phyloP scores from a whole-genome alignment of 2,113 vertebrate genomes.

The Prionailurus bengalensis region DNA sequence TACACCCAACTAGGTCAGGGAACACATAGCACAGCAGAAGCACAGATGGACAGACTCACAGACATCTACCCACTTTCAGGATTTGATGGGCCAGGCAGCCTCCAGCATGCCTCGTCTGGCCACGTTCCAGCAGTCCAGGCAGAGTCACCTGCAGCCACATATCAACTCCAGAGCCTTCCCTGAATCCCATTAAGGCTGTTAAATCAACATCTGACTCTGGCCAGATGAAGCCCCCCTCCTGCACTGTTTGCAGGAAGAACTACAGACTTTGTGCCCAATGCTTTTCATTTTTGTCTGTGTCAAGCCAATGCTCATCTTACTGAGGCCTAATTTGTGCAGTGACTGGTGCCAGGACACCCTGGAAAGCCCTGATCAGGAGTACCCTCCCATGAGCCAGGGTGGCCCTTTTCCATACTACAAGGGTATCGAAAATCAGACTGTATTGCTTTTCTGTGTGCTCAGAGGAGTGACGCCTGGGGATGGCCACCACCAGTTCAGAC shows the following conservation, averaged over 20 bases:
- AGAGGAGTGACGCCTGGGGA: not conserved
- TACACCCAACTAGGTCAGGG: conserved; percentile 49
- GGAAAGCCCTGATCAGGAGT: not conserved
- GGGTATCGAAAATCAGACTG: not conserved
- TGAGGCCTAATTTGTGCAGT: conserved; percentile 29
- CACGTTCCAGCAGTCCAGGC: conserved; percentile 71
- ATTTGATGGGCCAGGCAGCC: conserved; percentile 75
- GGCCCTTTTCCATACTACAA: accelerated
- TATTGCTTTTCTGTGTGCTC: not conserved
- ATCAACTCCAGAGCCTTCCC: conserved; percentile 86
- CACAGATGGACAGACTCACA: conserved; percentile 68
- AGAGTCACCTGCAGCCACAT: conserved; percentile 83
- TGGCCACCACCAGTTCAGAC: not conserved
- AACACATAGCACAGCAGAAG: conserved; percentile 58
- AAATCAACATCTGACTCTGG: conserved; percentile 79
- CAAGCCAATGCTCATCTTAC: conserved; percentile 58
- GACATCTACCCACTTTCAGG: conserved; percentile 76
- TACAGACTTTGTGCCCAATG: conserved; percentile 76
- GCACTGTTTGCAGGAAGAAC: conserved; percentile 81
- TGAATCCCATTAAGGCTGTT: conserved; percentile 83
- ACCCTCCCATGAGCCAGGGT: not conserved
- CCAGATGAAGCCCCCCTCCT: conserved; percentile 82
- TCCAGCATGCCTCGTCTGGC: conserved; percentile 73
- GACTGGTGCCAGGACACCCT: accelerated
- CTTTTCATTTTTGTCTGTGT: conserved; percentile 76